Percentiles rank a stretch among this genome's conserved stretches.
These are phyloP conservation scores for Philonicus albiceps DNA, from an alignment of 2,888 invertebrate genomes.

Conservation along the genomic window DNA sequence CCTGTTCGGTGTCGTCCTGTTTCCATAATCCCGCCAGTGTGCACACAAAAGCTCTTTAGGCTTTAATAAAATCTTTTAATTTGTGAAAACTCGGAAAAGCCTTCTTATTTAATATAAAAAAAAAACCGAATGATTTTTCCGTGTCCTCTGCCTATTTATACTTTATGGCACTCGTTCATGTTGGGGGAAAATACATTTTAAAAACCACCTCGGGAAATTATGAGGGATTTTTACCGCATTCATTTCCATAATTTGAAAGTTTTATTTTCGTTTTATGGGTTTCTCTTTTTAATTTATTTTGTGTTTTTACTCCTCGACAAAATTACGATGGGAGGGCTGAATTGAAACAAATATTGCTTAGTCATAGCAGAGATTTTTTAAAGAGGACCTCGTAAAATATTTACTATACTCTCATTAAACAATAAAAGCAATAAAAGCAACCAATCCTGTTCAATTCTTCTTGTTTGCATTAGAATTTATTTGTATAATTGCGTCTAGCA, in stretches of 20 bases:
- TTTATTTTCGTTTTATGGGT: background rate
- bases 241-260: background rate
- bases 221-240: background rate
- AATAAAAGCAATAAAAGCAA: background rate
- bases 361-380: background rate
- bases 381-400: background rate
- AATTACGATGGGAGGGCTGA: background rate
- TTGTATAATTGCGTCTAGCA: background rate
- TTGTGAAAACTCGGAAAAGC: background rate
- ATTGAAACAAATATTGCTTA: background rate
- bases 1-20: background rate
- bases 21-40: background rate
- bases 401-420: background rate
- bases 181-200: background rate
- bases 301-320: background rate
- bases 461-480: background rate
- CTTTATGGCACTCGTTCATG: background rate
- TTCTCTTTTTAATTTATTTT: background rate
- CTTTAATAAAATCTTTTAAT: conserved; percentile 19
- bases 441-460: background rate
- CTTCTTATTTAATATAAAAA: conserved; percentile 1
- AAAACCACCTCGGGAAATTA: background rate
- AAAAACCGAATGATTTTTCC: background rate
- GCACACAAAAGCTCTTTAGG: background rate
- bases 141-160: background rate